These are phyloP conservation scores for Oligia fasciuncula DNA, from an alignment of 2,888 invertebrate species.

Conservation along the genomic window DNA sequence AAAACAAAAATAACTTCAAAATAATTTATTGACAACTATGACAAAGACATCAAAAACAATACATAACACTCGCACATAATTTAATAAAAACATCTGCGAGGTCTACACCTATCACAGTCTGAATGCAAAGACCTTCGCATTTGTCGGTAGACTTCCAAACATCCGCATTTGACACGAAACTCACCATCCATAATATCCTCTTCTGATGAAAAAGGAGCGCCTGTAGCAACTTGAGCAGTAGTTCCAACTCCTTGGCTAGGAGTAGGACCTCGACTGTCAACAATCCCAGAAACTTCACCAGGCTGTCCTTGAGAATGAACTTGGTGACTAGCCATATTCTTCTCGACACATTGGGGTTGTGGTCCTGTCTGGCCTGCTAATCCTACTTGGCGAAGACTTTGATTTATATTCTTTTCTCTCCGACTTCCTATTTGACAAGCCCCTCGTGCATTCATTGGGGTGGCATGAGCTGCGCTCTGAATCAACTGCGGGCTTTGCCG, in stretches of 20 bases:
- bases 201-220: slow-evolving; percentile 14
- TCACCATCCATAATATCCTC: slow-evolving; percentile 16
- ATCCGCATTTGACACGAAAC: slow-evolving; percentile 34
- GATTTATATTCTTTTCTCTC: slow-evolving; percentile 34
- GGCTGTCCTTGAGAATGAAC: slow-evolving; percentile 3
- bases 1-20: background rate
- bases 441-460: background rate
- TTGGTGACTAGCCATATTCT: background rate
- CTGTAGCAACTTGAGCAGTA: slow-evolving; percentile 4
- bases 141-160: slow-evolving; percentile 39
- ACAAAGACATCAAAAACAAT: slow-evolving; percentile 30
- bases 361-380: background rate
- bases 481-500: background rate
- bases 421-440: slow-evolving; percentile 1
- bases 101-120: background rate
- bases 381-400: slow-evolving; percentile 13
- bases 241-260: slow-evolving; percentile 8
- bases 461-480: background rate
- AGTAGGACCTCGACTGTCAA: background rate
- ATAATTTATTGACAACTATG: slow-evolving; percentile 39
- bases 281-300: background rate
- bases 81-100: slow-evolving; percentile 21
- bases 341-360: background rate
- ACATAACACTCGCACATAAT: slow-evolving; percentile 27
- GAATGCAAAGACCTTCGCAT: slow-evolving; percentile 15